Conservation (phyloP, 2,888 invertebrate genomes). For the Aporophyla nigra region DNA sequence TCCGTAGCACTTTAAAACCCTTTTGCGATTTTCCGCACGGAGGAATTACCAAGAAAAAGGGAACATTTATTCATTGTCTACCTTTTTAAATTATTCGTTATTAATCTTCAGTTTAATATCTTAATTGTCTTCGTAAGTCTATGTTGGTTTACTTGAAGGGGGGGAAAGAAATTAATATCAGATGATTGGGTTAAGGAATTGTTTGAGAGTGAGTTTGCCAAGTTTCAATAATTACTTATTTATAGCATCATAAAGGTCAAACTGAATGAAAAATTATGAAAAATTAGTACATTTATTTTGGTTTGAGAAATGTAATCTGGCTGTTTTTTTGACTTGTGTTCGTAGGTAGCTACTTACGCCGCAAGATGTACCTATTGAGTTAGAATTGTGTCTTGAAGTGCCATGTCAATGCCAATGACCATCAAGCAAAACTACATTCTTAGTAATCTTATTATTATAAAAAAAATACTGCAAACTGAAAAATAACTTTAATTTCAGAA, state of each 20-base stretch:
- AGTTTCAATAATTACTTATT: constrained; percentile 28
- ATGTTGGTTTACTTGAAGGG: constrained; percentile 33
- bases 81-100: constrained; percentile 65
- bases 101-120: constrained; percentile 69
- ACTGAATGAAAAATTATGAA: neutral
- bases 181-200: constrained; percentile 25
- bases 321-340: neutral
- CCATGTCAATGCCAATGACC: neutral
- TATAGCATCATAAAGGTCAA: constrained; percentile 13
- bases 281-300: neutral
- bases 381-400: too few relatives aligned
- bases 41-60: constrained; percentile 86
- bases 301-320: neutral
- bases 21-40: constrained; percentile 87
- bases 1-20: constrained; percentile 89
- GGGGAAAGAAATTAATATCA: constrained; percentile 32
- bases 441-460: too few relatives aligned
- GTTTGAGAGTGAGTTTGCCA: constrained; percentile 4
- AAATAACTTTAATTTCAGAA: too few relatives aligned
- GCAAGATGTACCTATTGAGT: neutral
- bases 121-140: constrained; percentile 55
- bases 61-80: constrained; percentile 81
- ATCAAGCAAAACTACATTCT: neutral
- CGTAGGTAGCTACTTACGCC: neutral
- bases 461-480: too few relatives aligned